These are phyloP conservation scores for Pachyramphus minor DNA, from an alignment of 2,113 vertebrate species.

Conservation along the genomic window DNA sequence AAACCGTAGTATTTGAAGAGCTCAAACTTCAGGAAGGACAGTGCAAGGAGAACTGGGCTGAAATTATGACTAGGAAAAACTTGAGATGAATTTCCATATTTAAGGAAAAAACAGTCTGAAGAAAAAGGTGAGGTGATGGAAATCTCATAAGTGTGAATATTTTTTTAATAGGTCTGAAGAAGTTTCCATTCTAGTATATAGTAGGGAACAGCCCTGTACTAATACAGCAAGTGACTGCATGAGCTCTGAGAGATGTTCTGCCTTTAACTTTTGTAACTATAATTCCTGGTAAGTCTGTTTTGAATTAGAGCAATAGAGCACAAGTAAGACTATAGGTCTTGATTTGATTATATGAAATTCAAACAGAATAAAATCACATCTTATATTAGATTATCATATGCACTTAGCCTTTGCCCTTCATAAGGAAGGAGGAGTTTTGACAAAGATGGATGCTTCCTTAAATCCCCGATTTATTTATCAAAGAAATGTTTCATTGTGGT, in stretches of 20 bases:
- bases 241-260: not conserved
- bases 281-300: conserved; percentile 37
- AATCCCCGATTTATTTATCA: conserved; percentile 29
- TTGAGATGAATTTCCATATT: not conserved
- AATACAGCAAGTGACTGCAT: not conserved
- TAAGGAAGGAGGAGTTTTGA: not conserved
- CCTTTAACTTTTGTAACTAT: not conserved
- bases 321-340: conserved; percentile 18
- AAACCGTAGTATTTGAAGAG: not conserved
- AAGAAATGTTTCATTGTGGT: conserved; percentile 28
- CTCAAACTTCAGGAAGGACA: not conserved
- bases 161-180: not conserved
- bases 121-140: not conserved
- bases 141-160: not conserved
- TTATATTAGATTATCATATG: conserved; percentile 21
- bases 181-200: not conserved
- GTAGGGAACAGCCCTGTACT: not conserved
- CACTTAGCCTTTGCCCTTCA: conserved; percentile 49
- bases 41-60: not conserved
- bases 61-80: not conserved
- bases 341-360: conserved; percentile 45
- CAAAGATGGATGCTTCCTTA: conserved; percentile 40
- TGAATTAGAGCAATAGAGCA: conserved; percentile 23
- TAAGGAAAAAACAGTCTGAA: not conserved
- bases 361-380: conserved; percentile 34